phyloP scores from a whole-genome alignment of 1,140 invertebrate genomes.

The Pemphigus obesinymphae region DNA sequence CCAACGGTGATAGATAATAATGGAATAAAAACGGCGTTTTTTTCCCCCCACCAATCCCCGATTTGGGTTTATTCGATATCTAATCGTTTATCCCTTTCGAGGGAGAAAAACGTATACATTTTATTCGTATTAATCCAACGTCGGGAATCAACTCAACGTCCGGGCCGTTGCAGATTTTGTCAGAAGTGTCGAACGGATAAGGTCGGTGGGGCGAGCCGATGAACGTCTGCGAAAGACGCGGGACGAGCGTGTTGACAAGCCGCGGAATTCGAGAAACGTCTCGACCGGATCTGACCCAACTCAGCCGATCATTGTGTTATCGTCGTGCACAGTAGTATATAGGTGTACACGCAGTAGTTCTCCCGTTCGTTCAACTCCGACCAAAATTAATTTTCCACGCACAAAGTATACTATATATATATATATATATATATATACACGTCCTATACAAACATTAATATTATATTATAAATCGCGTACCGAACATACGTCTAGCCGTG shows the following conservation, averaged over 20 bases:
- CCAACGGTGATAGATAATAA: too few relatives aligned
- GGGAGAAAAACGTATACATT: too few relatives aligned
- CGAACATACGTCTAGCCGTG: too few relatives aligned
- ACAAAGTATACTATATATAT: too few relatives aligned
- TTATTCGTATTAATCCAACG: too few relatives aligned
- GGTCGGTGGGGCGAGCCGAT: too few relatives aligned
- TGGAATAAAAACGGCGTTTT: too few relatives aligned
- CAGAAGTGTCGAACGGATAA: neutral
- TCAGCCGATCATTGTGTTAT: conserved; percentile 10
- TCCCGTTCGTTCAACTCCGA: neutral
- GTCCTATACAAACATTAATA: neutral
- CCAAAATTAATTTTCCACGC: neutral
- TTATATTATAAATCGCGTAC: too few relatives aligned
- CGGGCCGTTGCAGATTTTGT: neutral
- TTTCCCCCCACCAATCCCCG: too few relatives aligned
- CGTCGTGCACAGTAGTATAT: neutral
- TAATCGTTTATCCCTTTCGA: too few relatives aligned
- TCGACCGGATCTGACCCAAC: conserved; percentile 8
- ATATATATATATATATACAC: neutral
- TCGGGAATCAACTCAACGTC: too few relatives aligned
- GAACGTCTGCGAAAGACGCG: neutral
- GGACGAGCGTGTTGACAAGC: conserved; percentile 4
- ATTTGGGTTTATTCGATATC: too few relatives aligned
- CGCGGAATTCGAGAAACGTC: neutral
- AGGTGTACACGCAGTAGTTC: neutral